Base-by-base conservation (phyloP, 2,113 vertebrate genomes). In the Calonectris borealis region DNA sequence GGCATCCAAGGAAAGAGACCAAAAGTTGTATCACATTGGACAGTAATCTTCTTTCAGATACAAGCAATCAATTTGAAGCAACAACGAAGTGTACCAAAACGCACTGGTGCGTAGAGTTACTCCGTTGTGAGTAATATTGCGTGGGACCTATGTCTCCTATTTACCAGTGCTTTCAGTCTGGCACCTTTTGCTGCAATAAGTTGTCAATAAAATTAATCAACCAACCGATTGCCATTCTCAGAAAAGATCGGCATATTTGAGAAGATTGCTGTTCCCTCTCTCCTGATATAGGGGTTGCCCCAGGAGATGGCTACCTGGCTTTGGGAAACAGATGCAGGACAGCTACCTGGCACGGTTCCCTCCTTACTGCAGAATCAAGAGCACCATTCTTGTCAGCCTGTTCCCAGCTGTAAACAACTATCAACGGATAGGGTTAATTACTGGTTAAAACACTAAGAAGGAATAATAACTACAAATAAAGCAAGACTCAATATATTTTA, bases 401-500 rank as follows among this genome's bases (percentile, higher is more conserved):
- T 18, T 88, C 58, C 69, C 61, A 87, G 83, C 42, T 85, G 75
- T 73, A 85, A 93, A 89, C 42, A 91, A 5, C 73, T 76, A 73
- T 26, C 85, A 93, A 86, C 83, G 58, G 34, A 95, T 4, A 87
- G 84, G 71, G 70, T 87, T 91, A 89, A 91, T 52, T 52, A 80
- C 51, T 3, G 7, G 32, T 21, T 77, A 91, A 83, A 95, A 89
- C 62, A 85, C 8, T 15, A 48, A 60, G 65, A 78, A 82, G 77
- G 52, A 94, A 87, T 71, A 95, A 62, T 46, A 91, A 68, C 68
- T 82, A 87, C 79, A 94, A 96, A 97, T 81, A 62, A 78, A 88
- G 58, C 40, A 95, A 90, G 60, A n/a, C 71, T 90, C 83, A 96
- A 96, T 80, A 83, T 87, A 90, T 95, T 96, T 91, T 70, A 87